Evolutionary conservation across 2,888 invertebrate genomes (phyloP).

Genomic region (Carterocephalus palaemon): DNA sequence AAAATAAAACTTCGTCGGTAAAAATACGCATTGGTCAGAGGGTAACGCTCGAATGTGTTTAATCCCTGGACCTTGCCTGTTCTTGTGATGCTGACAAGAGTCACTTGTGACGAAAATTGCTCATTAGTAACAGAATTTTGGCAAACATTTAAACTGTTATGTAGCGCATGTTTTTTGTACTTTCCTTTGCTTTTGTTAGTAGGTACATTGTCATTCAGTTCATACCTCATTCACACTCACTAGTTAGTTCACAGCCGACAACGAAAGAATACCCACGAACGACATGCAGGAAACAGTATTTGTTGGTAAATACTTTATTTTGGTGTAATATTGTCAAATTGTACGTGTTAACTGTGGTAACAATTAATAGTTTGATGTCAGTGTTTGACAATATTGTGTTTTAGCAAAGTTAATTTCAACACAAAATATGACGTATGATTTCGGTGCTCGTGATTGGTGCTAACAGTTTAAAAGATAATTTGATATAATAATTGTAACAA

Average conservation of each 20-base stretch:
- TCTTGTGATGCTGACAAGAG: conserved; percentile 39
- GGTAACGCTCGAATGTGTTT: conserved; percentile 49
- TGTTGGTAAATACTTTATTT: conserved; percentile 54
- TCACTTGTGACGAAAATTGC: conserved; percentile 45
- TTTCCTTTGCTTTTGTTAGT: conserved; percentile 41
- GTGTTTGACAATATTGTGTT: too few species aligned
- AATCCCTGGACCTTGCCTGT: conserved; percentile 33
- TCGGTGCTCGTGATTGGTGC: too few species aligned
- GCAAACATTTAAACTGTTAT: conserved; percentile 52
- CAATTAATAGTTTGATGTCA: background rate
- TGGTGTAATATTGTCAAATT: conserved; percentile 25
- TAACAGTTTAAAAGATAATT: too few species aligned
- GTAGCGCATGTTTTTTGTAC: conserved; percentile 49
- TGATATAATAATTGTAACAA: too few species aligned
- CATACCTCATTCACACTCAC: background rate
- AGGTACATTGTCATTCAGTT: background rate
- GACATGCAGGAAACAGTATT: conserved; percentile 63
- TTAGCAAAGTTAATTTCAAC: too few species aligned
- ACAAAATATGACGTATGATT: too few species aligned
- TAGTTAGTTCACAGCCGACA: conserved; percentile 52
- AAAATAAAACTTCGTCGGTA: conserved; percentile 41
- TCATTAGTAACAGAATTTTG: conserved; percentile 64
- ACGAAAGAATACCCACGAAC: conserved; percentile 53
- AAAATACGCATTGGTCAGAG: conserved; percentile 43
- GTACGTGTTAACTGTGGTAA: background rate